Conservation (phyloP, 2,113 vertebrate species). For the Sciurus niger region DNA sequence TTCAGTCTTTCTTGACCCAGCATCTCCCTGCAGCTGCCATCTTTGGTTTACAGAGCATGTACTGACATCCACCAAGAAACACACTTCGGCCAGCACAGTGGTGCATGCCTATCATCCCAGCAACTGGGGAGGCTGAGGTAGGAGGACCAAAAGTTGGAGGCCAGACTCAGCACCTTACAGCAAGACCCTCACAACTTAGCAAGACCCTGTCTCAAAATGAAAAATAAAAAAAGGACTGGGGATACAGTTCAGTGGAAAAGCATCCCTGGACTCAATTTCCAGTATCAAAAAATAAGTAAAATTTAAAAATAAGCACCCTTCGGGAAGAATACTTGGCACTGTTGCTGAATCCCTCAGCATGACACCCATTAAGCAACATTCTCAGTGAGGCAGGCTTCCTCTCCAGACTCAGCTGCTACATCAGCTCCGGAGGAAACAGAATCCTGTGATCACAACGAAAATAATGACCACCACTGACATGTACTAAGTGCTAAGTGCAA, state of each 20-base stretch:
- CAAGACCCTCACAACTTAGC: too few relatives aligned
- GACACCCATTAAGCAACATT: neutral
- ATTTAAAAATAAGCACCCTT: neutral
- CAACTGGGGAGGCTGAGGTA: too few relatives aligned
- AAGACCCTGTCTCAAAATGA: too few relatives aligned
- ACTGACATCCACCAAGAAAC: slow-evolving; percentile 1
- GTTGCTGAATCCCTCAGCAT: neutral
- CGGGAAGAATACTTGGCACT: neutral
- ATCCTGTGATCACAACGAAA: neutral
- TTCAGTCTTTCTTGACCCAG: neutral
- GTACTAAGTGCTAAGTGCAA: neutral
- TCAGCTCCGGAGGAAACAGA: slow-evolving; percentile 9
- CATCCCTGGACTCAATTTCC: too few relatives aligned
- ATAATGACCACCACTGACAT: neutral
- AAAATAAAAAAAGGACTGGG: too few relatives aligned
- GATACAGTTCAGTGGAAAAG: too few relatives aligned
- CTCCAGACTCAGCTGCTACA: slow-evolving; percentile 30
- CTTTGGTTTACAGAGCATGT: neutral
- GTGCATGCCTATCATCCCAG: too few relatives aligned
- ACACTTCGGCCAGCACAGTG: neutral
- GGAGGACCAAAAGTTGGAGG: too few relatives aligned
- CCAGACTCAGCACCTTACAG: too few relatives aligned
- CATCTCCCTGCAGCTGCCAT: neutral
- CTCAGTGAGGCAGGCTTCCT: neutral
- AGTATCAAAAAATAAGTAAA: too few relatives aligned